These are phyloP conservation scores for Mastacembelus armatus DNA, from an alignment of 2,797 vertebrate genomes.

Conservation along the genomic window DNA sequence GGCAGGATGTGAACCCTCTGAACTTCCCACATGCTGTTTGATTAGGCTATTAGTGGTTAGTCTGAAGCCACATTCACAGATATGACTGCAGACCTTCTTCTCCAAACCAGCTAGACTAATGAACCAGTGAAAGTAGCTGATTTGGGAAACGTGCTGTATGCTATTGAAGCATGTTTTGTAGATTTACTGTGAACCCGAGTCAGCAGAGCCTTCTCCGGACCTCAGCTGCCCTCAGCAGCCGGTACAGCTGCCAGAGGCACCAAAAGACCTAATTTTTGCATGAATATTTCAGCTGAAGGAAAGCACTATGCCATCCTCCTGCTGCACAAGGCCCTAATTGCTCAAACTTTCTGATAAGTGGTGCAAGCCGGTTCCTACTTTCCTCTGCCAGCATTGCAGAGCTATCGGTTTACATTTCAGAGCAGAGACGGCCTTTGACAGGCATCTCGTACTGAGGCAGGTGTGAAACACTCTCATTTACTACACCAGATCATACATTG, in stretches of 20 bases:
- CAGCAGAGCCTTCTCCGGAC: constrained; percentile 16
- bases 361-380: constrained; percentile 29
- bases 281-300: constrained; percentile 70
- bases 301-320: constrained; percentile 40
- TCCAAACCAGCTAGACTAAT: constrained; percentile 16
- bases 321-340: constrained; percentile 42
- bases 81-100: neutral
- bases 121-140: constrained; percentile 25
- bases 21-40: constrained; percentile 9
- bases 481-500: constrained; percentile 17
- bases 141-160: neutral
- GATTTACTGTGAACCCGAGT: constrained; percentile 17
- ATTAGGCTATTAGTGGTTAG: constrained; percentile 1
- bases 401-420: constrained; percentile 50
- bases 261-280: constrained; percentile 55
- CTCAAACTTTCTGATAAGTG: constrained; percentile 37
- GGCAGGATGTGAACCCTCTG: constrained; percentile 9
- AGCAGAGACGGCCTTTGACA: constrained; percentile 9
- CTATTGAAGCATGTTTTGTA: neutral
- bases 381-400: constrained; percentile 30
- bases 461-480: constrained; percentile 35
- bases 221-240: constrained; percentile 36
- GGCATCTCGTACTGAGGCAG: constrained; percentile 16
- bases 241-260: constrained; percentile 25
- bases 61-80: constrained; percentile 6